Evolutionary conservation across 2,888 invertebrate species (phyloP).

Genomic region (Ectobius pallidus): DNA sequence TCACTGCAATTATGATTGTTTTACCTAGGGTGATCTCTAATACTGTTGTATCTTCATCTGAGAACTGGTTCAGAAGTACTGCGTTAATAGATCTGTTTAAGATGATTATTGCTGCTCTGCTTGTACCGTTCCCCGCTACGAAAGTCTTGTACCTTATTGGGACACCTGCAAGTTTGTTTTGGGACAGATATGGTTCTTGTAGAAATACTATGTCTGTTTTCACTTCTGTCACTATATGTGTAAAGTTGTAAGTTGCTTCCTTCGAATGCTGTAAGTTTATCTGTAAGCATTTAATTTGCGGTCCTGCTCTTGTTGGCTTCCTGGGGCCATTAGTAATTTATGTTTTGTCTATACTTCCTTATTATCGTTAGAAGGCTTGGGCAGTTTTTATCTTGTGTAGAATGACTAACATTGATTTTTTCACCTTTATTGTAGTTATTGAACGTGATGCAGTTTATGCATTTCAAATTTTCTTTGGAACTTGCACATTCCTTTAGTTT

Average conservation of each 20-base stretch:
- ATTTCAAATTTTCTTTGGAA: not conserved
- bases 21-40: not conserved
- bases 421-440: slow-evolving; percentile 7
- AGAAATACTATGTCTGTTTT: not conserved
- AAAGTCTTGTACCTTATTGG: not conserved
- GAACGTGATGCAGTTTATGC: not conserved
- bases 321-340: too few relatives aligned
- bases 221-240: not conserved
- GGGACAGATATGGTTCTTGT: not conserved
- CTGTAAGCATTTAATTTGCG: not conserved
- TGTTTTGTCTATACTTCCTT: not conserved
- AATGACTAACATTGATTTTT: too few relatives aligned
- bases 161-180: not conserved
- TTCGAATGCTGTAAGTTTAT: too few relatives aligned
- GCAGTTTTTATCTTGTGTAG: too few relatives aligned
- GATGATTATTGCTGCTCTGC: not conserved
- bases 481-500: not conserved
- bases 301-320: not conserved
- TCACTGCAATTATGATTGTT: not conserved
- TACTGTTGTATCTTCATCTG: not conserved
- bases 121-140: not conserved
- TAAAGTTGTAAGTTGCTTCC: not conserved
- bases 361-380: too few relatives aligned
- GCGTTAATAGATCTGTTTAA: not conserved
- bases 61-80: not conserved